Conservation (phyloP, 2,113 vertebrate species). For the Triplophysa siluroides region DNA sequence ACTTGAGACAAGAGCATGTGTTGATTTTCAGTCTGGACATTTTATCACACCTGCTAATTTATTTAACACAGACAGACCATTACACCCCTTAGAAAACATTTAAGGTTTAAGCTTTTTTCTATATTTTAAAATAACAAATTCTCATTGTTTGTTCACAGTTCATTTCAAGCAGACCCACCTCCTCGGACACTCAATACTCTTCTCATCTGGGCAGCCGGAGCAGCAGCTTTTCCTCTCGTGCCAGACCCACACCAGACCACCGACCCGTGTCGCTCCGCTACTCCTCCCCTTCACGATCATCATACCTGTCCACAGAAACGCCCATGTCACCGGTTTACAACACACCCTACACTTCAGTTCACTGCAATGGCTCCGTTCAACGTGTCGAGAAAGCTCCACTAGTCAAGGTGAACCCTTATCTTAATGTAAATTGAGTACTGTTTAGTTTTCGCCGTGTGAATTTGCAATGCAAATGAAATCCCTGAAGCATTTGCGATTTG, state of each 20-base stretch:
- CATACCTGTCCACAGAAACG: slow-evolving; percentile 59
- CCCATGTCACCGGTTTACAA: slow-evolving; percentile 73
- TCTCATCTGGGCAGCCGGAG: slow-evolving; percentile 68
- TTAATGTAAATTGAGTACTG: too few species aligned
- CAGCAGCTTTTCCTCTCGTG: slow-evolving; percentile 76
- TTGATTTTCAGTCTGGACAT: slow-evolving; percentile 42
- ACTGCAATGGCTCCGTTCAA: slow-evolving; percentile 51
- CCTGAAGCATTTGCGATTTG: neutral
- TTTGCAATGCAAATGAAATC: too few species aligned
- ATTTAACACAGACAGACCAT: slow-evolving; percentile 48
- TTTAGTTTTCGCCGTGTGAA: too few species aligned
- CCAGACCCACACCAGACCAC: slow-evolving; percentile 59
- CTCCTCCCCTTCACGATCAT: slow-evolving; percentile 68
- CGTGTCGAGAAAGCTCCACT: slow-evolving; percentile 67
- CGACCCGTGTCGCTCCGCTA: slow-evolving; percentile 66
- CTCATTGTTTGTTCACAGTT: slow-evolving; percentile 66
- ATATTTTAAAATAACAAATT: neutral
- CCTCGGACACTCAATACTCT: slow-evolving; percentile 60
- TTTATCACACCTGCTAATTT: slow-evolving; percentile 55
- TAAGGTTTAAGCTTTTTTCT: neutral
- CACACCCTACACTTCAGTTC: slow-evolving; percentile 70
- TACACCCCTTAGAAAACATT: slow-evolving; percentile 40
- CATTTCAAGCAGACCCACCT: slow-evolving; percentile 73
- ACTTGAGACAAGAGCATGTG: slow-evolving; percentile 16
- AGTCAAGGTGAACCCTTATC: slow-evolving; percentile 66